These are phyloP conservation scores for Plemyria rubiginata DNA, from an alignment of 2,888 invertebrate species.

Conservation along the genomic window DNA sequence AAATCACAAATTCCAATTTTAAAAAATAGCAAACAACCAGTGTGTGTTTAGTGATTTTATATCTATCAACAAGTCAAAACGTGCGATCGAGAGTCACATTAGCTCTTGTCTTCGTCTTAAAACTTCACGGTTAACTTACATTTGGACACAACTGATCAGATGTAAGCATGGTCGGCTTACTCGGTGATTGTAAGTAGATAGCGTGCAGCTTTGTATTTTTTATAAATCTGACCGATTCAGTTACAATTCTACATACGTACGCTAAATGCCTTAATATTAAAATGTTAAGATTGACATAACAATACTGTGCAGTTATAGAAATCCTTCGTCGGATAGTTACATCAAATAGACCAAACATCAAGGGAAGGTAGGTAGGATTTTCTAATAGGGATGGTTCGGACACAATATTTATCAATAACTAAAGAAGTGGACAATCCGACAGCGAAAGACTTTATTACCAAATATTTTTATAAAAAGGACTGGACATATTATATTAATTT, in stretches of 20 bases:
- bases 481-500: slow-evolving; percentile 61
- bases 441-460: slow-evolving; percentile 59
- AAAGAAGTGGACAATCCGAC: slow-evolving; percentile 69
- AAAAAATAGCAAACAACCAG: no score
- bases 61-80: no score
- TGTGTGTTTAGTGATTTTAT: no score
- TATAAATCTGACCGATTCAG: slow-evolving; percentile 63
- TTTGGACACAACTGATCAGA: slow-evolving; percentile 63
- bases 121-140: slow-evolving; percentile 60
- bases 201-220: slow-evolving; percentile 23
- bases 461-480: slow-evolving; percentile 62
- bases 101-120: no score
- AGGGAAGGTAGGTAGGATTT: slow-evolving; percentile 43
- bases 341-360: slow-evolving; percentile 47
- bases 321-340: slow-evolving; percentile 52
- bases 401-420: slow-evolving; percentile 59
- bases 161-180: slow-evolving; percentile 30
- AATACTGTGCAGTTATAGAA: slow-evolving; percentile 62
- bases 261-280: slow-evolving; percentile 67
- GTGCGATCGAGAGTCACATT: no score
- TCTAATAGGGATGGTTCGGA: slow-evolving; percentile 62
- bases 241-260: slow-evolving; percentile 57
- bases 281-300: slow-evolving; percentile 68
- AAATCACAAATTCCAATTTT: no score
- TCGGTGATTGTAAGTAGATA: not conserved